Evolutionary conservation across 1,140 invertebrate species (phyloP).

Genomic region (Eriosoma lanigerum): DNA sequence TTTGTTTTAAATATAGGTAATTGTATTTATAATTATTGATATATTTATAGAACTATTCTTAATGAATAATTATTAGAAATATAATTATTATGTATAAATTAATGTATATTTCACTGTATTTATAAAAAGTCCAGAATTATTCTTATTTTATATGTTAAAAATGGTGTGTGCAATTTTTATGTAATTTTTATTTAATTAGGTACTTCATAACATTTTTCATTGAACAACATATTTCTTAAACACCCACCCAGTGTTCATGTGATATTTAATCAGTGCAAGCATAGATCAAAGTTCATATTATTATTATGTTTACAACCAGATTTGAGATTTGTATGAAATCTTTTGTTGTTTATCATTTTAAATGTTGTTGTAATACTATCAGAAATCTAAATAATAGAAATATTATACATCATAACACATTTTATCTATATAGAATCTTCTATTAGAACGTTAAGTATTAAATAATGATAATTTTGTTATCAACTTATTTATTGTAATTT

Average conservation of each 20-base stretch:
- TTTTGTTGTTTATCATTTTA: constrained; percentile 41
- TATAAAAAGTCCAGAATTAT: too few relatives aligned
- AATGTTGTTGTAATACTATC: constrained; percentile 30
- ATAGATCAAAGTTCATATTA: constrained; percentile 25
- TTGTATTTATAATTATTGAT: too few relatives aligned
- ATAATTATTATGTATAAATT: too few relatives aligned
- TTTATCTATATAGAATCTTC: neutral
- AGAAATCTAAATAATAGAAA: neutral
- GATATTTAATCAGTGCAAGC: constrained; percentile 35
- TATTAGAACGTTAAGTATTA: neutral
- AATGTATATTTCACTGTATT: too few relatives aligned
- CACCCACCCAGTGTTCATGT: constrained; percentile 31
- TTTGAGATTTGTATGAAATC: constrained; percentile 36
- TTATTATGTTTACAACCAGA: constrained; percentile 33
- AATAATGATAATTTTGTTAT: neutral
- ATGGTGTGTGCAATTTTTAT: too few relatives aligned
- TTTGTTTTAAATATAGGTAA: too few relatives aligned
- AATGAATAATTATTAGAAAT: too few relatives aligned
- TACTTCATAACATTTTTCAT: neutral
- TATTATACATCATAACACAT: neutral
- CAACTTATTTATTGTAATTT: too few relatives aligned
- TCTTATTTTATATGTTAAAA: too few relatives aligned
- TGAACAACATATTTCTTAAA: constrained; percentile 27
- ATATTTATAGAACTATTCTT: too few relatives aligned
- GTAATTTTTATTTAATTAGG: neutral